Base-by-base conservation (phyloP, 1,140 invertebrate species). In the Zaprionus tsacasi region DNA sequence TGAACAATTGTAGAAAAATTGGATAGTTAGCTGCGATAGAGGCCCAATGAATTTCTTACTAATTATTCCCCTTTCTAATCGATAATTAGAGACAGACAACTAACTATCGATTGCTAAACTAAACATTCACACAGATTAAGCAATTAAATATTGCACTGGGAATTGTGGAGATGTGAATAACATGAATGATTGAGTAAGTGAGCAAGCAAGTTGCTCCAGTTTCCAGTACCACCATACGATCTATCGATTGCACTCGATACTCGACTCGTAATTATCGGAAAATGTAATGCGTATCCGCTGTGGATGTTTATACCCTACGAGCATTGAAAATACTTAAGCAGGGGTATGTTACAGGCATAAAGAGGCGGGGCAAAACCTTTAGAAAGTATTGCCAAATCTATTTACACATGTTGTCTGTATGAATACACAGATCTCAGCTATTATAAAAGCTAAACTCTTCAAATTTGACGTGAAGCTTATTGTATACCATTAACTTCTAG, bases 221-320 rank as follows among this genome's bases (percentile, higher is more conserved):
- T 74, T 43, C 21, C 57, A 74, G 68, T 65, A 40, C 38, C 61
- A 43, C 38, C 61, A 50, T 59, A 54, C 50, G 15, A 33, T 69
- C 33, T 27, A 57, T 35, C 45, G 21, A 65, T 76, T 66, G 59
- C 60, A 50, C 61, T 40, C 64, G 58, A 52, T 71, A 50, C 52
- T 55, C n/a, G n/a, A 43, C n/a, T 15, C 7, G 25, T 67, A 73
- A 68, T 73, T 73, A 68, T 59, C 43, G 48, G 4, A 36, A 78
- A 76, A 66, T 30, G 50, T 65, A 43, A 63, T 76, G 48, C 60
- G 43, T 60, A 64, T 87, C 67, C 78, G 75, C 82, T 78, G 71
- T 64, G 60, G 11, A 50, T 70, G 45, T 17, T 30, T 30, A 30
- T 30, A 30, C 27, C 27, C 27, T 30, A 0, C 27, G 0, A 1